Percentiles rank a stretch among this genome's conserved stretches.
These are phyloP conservation scores for Esox masquinongy DNA, from an alignment of 2,797 vertebrate species.

Conservation along the genomic window DNA sequence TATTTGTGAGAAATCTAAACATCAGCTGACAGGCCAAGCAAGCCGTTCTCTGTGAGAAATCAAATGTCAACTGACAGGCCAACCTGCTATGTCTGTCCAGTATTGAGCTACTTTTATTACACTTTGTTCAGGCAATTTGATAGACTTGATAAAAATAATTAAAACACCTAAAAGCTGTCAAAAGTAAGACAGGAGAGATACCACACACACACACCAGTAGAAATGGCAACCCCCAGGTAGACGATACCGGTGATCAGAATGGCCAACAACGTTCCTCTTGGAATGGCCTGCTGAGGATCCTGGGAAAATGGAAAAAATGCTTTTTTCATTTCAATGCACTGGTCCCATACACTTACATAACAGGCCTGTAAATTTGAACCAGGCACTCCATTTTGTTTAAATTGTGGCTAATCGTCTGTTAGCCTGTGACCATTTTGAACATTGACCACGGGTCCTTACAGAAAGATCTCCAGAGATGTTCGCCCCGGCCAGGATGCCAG, in stretches of 20 bases:
- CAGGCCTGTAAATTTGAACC: background rate
- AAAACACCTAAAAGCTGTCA: too few species aligned
- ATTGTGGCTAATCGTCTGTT: background rate
- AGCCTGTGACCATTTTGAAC: background rate
- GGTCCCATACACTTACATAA: background rate
- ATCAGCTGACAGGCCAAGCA: too few species aligned
- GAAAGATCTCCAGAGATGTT: conserved; percentile 99
- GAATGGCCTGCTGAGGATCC: conserved; percentile 97
- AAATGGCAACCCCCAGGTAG: conserved; percentile 90
- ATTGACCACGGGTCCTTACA: conserved; percentile 72
- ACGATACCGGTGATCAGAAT: conserved; percentile 94
- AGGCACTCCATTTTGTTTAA: background rate
- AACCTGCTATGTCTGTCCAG: too few species aligned
- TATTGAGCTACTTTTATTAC: too few species aligned
- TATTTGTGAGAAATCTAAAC: too few species aligned
- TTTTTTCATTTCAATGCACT: background rate
- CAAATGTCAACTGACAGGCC: too few species aligned
- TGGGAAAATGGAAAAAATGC: conserved; percentile 57
- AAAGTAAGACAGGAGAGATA: too few species aligned
- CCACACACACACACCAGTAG: conserved; percentile 80
- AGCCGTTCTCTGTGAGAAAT: too few species aligned
- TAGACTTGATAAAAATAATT: background rate
- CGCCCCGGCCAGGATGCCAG: conserved; percentile 96
- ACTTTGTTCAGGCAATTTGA: too few species aligned
- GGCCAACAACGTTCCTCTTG: conserved; percentile 94